phyloP scores from a whole-genome alignment of 2,888 invertebrate species.

The Spodoptera exigua region DNA sequence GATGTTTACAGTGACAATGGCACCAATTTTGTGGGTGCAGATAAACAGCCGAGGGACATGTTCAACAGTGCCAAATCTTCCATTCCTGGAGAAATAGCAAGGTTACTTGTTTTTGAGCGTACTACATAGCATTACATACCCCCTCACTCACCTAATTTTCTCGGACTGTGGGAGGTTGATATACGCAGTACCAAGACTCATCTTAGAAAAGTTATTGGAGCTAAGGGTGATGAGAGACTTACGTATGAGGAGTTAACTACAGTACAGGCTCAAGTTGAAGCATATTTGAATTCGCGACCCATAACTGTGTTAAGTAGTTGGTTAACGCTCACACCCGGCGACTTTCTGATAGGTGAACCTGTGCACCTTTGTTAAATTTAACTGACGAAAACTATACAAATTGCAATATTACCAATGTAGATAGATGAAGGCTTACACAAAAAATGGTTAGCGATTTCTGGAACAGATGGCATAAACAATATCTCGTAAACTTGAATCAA shows the following conservation, averaged over 20 bases:
- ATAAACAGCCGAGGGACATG: slow-evolving; percentile 20
- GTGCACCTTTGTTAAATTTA: slow-evolving; percentile 25
- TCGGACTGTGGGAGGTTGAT: slow-evolving; percentile 28
- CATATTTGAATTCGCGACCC: slow-evolving; percentile 32
- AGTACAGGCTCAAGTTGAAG: slow-evolving; percentile 19
- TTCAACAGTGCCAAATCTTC: slow-evolving; percentile 17
- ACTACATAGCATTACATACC: slow-evolving; percentile 36
- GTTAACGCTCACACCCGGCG: slow-evolving; percentile 32
- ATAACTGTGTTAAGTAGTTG: slow-evolving; percentile 14
- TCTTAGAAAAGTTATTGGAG: slow-evolving; percentile 12
- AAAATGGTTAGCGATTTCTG: slow-evolving; percentile 34
- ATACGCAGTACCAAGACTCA: slow-evolving; percentile 21
- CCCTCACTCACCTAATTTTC: slow-evolving; percentile 26
- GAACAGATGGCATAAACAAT: slow-evolving; percentile 32
- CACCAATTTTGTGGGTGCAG: slow-evolving; percentile 31
- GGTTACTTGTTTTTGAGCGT: slow-evolving; percentile 2
- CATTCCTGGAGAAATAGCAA: slow-evolving; percentile 11
- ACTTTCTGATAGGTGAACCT: slow-evolving; percentile 30
- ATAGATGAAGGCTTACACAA: slow-evolving; percentile 26
- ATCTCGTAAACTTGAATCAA: slow-evolving; percentile 18
- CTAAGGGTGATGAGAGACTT: slow-evolving; percentile 27
- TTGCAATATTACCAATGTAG: slow-evolving; percentile 7
- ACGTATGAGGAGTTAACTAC: too few relatives aligned
- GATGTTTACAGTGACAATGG: slow-evolving; percentile 29
- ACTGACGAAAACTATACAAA: slow-evolving; percentile 16